phyloP scores from a whole-genome alignment of 2,797 vertebrate species.

The Paratrypauchen microcephalus region DNA sequence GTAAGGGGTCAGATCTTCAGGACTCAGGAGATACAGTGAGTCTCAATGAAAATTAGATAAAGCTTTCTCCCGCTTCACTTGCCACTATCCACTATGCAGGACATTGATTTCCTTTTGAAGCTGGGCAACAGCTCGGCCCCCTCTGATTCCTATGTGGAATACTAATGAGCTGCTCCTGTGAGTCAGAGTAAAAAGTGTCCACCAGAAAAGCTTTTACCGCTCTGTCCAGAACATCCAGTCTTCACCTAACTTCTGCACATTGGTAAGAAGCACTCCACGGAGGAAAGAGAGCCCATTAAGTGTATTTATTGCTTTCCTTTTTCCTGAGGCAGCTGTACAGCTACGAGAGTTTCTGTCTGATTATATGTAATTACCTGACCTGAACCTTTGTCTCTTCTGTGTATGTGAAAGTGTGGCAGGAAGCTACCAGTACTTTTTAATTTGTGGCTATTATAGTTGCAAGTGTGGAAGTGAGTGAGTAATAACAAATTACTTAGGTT shows the following conservation, averaged over 20 bases:
- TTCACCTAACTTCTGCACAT: conserved; percentile 32
- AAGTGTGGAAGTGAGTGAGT: background rate
- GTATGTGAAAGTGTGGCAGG: background rate
- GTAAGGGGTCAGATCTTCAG: background rate
- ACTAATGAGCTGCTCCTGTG: conserved; percentile 55
- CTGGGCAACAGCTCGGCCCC: conserved; percentile 36
- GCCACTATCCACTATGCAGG: conserved; percentile 42
- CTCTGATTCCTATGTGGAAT: conserved; percentile 41
- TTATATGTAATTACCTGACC: conserved; percentile 16
- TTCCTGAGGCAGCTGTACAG: background rate
- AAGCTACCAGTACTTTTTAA: background rate
- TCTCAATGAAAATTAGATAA: conserved; percentile 50
- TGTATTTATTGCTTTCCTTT: conserved; percentile 31
- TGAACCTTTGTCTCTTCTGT: background rate
- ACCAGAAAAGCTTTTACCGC: conserved; percentile 67
- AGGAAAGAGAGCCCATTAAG: conserved; percentile 25
- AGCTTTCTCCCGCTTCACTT: conserved; percentile 30
- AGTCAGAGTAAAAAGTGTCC: conserved; percentile 44
- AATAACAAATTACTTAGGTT: background rate
- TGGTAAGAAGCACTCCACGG: conserved; percentile 26
- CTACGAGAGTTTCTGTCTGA: background rate
- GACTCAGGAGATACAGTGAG: conserved; percentile 18
- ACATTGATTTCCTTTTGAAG: conserved; percentile 70
- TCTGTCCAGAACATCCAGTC: conserved; percentile 38
- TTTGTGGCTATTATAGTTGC: background rate